These are phyloP conservation scores for Melanotaenia maccullochi DNA, from an alignment of 2,797 vertebrate species.

Conservation along the genomic window DNA sequence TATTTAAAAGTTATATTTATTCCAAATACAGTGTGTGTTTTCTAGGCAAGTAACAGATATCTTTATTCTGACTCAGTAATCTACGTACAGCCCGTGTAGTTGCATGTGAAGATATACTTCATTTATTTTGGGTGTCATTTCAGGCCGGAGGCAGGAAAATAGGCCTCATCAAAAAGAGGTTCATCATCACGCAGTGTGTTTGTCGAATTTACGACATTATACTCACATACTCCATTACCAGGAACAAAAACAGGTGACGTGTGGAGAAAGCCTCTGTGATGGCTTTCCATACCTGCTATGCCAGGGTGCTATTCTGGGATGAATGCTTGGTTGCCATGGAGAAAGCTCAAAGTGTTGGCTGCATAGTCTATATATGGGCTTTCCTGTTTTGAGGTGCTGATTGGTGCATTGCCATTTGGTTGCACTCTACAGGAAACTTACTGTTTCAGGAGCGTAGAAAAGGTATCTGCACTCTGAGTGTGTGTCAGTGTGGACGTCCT, in stretches of 20 bases:
- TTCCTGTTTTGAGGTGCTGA: conserved; percentile 32
- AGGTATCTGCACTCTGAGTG: background rate
- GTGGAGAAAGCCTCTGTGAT: conserved; percentile 36
- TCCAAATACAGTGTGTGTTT: too few relatives aligned
- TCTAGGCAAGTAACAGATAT: too few relatives aligned
- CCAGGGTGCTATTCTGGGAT: conserved; percentile 75
- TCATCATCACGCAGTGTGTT: too few relatives aligned
- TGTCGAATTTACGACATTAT: background rate
- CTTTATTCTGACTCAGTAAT: too few relatives aligned
- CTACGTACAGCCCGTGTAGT: too few relatives aligned
- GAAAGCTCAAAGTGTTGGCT: conserved; percentile 61
- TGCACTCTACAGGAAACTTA: background rate
- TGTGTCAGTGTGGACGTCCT: too few relatives aligned
- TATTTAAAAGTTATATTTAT: too few relatives aligned
- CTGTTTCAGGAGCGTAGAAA: background rate
- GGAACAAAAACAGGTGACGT: conserved; percentile 24
- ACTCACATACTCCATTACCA: conserved; percentile 3
- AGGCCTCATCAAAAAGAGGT: too few relatives aligned
- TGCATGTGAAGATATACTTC: too few relatives aligned
- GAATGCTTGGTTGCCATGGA: conserved; percentile 76
- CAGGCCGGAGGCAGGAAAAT: too few relatives aligned
- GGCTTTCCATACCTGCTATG: conserved; percentile 59
- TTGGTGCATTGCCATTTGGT: conserved; percentile 21
- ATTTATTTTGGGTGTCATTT: too few relatives aligned
- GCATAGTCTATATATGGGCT: conserved; percentile 47